phyloP scores from a whole-genome alignment of 2,888 invertebrate species.

The Mallateleia sp. region DNA sequence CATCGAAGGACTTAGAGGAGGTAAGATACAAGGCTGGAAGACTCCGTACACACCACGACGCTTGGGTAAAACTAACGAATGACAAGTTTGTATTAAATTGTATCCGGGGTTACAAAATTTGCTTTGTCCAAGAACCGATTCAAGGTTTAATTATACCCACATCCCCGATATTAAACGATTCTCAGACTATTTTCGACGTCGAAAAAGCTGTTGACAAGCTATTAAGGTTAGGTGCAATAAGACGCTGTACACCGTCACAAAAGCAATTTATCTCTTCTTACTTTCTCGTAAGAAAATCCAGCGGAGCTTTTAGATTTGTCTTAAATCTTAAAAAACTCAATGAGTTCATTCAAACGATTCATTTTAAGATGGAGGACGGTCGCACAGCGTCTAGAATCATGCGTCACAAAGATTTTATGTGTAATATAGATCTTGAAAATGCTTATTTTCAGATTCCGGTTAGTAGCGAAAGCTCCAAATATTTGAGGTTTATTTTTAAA shows the following conservation, averaged over 20 bases:
- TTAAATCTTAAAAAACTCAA: constrained; percentile 47
- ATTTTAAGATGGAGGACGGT: constrained; percentile 43
- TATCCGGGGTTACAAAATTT: neutral
- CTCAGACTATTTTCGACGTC: neutral
- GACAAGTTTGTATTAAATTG: neutral
- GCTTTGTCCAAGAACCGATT: neutral
- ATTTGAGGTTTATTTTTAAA: constrained; percentile 39
- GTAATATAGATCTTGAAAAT: constrained; percentile 28
- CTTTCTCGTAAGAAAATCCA: constrained; percentile 5
- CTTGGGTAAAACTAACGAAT: neutral
- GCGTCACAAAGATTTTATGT: constrained; percentile 4
- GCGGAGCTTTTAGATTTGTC: constrained; percentile 25
- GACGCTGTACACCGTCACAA: neutral
- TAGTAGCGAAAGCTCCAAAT: constrained; percentile 13
- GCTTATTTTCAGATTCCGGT: constrained; percentile 37
- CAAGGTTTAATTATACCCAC: neutral
- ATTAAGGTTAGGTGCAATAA: constrained; percentile 3
- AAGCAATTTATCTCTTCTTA: constrained; percentile 15
- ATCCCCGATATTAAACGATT: neutral
- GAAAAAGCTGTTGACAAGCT: neutral
- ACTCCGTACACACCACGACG: neutral
- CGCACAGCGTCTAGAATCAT: constrained; percentile 2
- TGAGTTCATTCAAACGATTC: constrained; percentile 8
- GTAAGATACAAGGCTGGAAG: neutral
- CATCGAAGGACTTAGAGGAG: neutral